These are phyloP conservation scores for Cephalopholis sonnerati DNA, from an alignment of 2,113 vertebrate genomes.

Conservation along the genomic window DNA sequence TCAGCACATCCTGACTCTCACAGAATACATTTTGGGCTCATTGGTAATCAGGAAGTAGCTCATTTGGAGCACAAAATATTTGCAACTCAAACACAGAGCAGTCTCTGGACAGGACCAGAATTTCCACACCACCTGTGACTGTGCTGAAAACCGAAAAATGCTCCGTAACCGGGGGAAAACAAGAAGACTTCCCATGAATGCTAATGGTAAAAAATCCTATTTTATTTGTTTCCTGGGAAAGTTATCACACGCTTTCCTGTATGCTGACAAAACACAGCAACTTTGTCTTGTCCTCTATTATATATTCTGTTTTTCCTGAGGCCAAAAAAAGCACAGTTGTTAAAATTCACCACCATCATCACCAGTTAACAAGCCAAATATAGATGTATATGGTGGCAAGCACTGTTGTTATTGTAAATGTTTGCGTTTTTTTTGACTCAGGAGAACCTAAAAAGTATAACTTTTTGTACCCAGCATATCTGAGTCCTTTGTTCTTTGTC, in stretches of 20 bases:
- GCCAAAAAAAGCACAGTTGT: conserved; percentile 11
- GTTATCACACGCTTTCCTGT: not conserved
- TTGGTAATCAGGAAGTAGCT: conserved; percentile 40
- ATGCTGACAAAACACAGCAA: conserved; percentile 11
- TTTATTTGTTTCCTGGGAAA: not conserved
- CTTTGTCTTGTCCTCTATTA: conserved; percentile 12
- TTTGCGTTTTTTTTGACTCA: not conserved
- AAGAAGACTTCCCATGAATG: conserved; percentile 27
- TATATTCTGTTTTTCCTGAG: conserved; percentile 21
- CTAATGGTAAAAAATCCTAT: conserved; percentile 16
- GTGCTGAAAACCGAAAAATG: conserved; percentile 38
- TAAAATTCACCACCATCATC: not conserved
- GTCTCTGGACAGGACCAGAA: conserved; percentile 37
- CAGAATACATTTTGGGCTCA: conserved; percentile 42
- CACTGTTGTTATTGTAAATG: not conserved
- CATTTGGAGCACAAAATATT: conserved; percentile 43
- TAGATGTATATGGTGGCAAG: not conserved
- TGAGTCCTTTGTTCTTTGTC: not conserved
- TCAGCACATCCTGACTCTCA: conserved; percentile 12
- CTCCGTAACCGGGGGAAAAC: conserved; percentile 11
- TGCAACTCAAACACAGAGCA: conserved; percentile 44
- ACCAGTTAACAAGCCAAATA: conserved; percentile 23
- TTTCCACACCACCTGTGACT: conserved; percentile 39
- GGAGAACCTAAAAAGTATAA: not conserved
- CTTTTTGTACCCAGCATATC: not conserved